Conservation (phyloP, 2,888 invertebrate genomes). For the Meteorus cinctellus region DNA sequence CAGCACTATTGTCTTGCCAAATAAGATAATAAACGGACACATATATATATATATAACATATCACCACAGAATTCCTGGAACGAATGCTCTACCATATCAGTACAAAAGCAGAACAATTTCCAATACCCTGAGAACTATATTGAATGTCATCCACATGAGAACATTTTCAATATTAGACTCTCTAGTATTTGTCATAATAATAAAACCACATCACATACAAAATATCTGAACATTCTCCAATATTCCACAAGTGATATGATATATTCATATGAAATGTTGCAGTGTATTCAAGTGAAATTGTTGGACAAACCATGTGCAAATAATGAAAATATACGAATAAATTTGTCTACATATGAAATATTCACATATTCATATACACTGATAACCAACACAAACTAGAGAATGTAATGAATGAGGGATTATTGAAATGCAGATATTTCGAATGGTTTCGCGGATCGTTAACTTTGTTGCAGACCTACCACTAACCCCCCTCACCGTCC, state of each 20-base stretch:
- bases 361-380: not conserved
- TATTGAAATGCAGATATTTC: conserved; percentile 14
- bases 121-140: not conserved
- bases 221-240: not conserved
- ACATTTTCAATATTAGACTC: not conserved
- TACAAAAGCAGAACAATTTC: not conserved
- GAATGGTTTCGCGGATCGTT: conserved; percentile 32
- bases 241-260: not conserved
- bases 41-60: no score
- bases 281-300: not conserved
- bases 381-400: not conserved
- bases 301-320: not conserved
- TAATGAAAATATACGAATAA: not conserved
- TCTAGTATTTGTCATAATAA: not conserved
- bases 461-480: conserved; percentile 46
- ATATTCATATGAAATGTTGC: not conserved
- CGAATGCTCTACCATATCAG: no score
- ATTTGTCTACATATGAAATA: not conserved
- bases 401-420: not conserved
- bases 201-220: not conserved
- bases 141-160: not conserved
- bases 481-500: conserved; percentile 28
- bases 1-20: no score
- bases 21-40: no score
- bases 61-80: not conserved